A percentile compares a stretch with the other conserved stretches of the same genome.
Conservation (phyloP, 2,888 invertebrate genomes). For the Dendrolimus houi region DNA sequence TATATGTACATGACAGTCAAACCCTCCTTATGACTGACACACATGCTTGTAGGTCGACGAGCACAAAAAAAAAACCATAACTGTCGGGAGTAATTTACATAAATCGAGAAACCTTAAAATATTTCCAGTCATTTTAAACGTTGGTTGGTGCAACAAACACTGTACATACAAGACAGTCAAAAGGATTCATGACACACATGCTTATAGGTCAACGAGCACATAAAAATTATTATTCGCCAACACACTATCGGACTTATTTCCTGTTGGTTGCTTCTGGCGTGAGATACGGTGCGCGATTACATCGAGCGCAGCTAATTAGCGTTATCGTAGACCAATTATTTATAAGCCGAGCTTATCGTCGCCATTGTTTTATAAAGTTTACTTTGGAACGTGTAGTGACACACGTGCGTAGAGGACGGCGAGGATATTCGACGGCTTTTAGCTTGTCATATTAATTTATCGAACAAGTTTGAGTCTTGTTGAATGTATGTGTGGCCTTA, state of each 20-base stretch:
- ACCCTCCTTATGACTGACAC: slow-evolving; percentile 12
- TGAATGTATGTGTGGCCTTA: too few relatives aligned
- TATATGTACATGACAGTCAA: too few relatives aligned
- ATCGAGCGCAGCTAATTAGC: slow-evolving; percentile 59
- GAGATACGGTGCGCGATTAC: slow-evolving; percentile 52
- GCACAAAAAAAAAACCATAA: slow-evolving; percentile 24
- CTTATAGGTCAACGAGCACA: slow-evolving; percentile 21
- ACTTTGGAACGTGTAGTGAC: slow-evolving; percentile 14
- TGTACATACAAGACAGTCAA: too few relatives aligned
- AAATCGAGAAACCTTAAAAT: too few relatives aligned
- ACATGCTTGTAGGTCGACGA: slow-evolving; percentile 19
- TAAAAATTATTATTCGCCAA: slow-evolving; percentile 27
- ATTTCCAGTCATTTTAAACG: too few relatives aligned
- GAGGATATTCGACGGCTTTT: neutral
- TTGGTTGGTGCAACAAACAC: too few relatives aligned
- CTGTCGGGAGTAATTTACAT: too few relatives aligned
- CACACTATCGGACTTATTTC: slow-evolving; percentile 35
- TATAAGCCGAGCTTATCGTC: slow-evolving; percentile 62
- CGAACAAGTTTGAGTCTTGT: too few relatives aligned
- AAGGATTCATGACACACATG: slow-evolving; percentile 12
- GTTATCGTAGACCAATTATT: slow-evolving; percentile 70
- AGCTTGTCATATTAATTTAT: neutral
- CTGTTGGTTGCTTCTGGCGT: slow-evolving; percentile 33
- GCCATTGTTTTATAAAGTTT: slow-evolving; percentile 54
- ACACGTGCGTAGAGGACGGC: slow-evolving; percentile 18